These are phyloP conservation scores for Sebastiscus albofasciatus DNA, from an alignment of 2,797 vertebrate species.

Conservation along the genomic window DNA sequence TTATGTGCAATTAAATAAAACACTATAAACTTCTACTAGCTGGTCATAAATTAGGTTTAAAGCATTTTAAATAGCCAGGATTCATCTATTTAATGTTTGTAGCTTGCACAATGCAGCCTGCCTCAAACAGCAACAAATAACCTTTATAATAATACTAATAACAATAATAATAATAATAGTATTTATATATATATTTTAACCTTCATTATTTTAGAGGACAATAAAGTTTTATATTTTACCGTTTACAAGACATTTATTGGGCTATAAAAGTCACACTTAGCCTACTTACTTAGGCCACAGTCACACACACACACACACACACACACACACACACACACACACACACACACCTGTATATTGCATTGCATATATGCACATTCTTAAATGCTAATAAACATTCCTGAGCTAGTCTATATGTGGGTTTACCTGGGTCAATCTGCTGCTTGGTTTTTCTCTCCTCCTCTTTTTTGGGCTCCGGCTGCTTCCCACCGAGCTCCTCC, in stretches of 20 bases:
- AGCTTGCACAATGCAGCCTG: too few species aligned
- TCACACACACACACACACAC: conserved; percentile 29
- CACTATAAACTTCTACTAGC: background rate
- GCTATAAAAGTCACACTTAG: conserved; percentile 91
- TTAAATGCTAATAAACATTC: conserved; percentile 60
- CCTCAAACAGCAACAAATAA: background rate
- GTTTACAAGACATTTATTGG: conserved; percentile 94
- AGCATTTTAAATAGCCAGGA: background rate
- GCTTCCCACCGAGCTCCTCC: conserved; percentile 86
- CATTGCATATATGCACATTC: background rate
- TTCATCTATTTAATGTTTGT: background rate
- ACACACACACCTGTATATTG: conserved; percentile 51
- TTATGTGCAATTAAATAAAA: background rate
- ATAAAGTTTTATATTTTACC: conserved; percentile 79
- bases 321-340: conserved; percentile 11
- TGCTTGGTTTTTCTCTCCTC: conserved; percentile 55
- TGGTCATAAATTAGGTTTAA: background rate
- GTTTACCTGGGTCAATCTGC: conserved; percentile 67
- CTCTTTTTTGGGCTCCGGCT: conserved; percentile 69
- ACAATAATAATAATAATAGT: too few species aligned
- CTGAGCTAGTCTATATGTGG: background rate
- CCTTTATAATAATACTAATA: too few species aligned
- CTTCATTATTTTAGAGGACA: conserved; percentile 79
- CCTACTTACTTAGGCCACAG: conserved; percentile 67
- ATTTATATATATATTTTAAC: background rate